Percentiles rank a stretch among this genome's conserved stretches.
Conservation (phyloP, 2,797 vertebrate species). For the Tragelaphus eurycerus region DNA sequence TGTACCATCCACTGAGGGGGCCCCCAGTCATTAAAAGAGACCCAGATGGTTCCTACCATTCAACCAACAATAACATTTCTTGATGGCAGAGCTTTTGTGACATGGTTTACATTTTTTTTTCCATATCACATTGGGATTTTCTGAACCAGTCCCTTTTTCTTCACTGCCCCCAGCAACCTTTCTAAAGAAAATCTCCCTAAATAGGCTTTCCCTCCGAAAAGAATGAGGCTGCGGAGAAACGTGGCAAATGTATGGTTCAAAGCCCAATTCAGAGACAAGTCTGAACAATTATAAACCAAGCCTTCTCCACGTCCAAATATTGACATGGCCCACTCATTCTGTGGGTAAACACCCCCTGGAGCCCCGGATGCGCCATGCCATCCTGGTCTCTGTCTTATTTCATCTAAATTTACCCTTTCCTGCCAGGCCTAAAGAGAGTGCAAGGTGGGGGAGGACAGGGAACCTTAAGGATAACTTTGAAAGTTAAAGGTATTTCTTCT, state of each 20-base stretch:
- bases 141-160: conserved; percentile 42
- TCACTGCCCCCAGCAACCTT: conserved; percentile 6
- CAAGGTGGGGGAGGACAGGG: background rate
- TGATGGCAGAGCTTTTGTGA: conserved; percentile 73
- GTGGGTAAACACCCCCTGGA: conserved; percentile 58
- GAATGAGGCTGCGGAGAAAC: background rate
- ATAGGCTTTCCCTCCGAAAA: background rate
- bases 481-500: background rate
- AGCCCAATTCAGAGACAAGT: conserved; percentile 42
- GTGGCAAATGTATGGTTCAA: conserved; percentile 42
- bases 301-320: conserved; percentile 64
- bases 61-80: conserved; percentile 84
- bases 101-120: conserved; percentile 69
- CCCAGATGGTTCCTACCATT: conserved; percentile 94
- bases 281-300: conserved; percentile 48
- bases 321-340: conserved; percentile 39
- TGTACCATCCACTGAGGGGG: conserved; percentile 89
- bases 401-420: conserved; percentile 14
- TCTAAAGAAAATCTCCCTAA: conserved; percentile 43
- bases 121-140: conserved; percentile 48
- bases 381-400: background rate
- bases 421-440: background rate
- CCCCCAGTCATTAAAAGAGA: conserved; percentile 85
- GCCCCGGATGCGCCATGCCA: background rate
- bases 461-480: background rate